Base-by-base conservation (phyloP, 2,888 invertebrate genomes). In the Drosophila vallismaia region DNA sequence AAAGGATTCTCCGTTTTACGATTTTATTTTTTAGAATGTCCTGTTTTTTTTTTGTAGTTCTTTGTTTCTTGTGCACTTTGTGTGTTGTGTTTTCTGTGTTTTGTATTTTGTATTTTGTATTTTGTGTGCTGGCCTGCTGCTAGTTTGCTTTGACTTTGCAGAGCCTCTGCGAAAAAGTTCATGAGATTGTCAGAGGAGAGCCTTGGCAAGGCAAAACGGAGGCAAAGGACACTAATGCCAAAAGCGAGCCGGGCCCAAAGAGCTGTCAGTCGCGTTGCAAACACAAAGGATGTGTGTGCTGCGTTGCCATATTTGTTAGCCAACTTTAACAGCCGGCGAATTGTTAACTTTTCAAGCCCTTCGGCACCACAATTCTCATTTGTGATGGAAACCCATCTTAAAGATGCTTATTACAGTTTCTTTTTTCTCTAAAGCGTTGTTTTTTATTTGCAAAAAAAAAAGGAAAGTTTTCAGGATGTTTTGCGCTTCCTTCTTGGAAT, bases 141-240 rank as follows among this genome's bases (percentile, higher is more conserved):
- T 36, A 49, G 46, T 40, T 31, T 63, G 45, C 42, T 46, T 31
- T 64, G 56, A 64, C 59, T 80, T 73, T 77, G 73, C 28, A 38
- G 10, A 33, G 10, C 26, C 55, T 48, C 19, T 36, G 33, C 40
- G 50, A 75, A n/a, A 19, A 79, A 86, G 76, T 83, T 86, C 81
- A 80, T 71, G 70, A 53, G 74, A 48, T 66, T 70, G 74, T 74
- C 74, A 66, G 75, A 77, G 70, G 58, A 66, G 75, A 77, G 70
- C 63, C 8, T 14, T 42, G 62, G 57, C 81, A 79, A 69, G 19
- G 40, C 40, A 42, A 42, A 42, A 42, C 40, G 40, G 80, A 69
- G 60, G 60, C 48, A 86, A 86, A 68, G 75, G 81, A 77, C 82
- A 86, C 84, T 83, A 83, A 86, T 79, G 68, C 83, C 48, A 64